phyloP scores from a whole-genome alignment of 2,113 vertebrate species.

The Acrocephalus arundinaceus region DNA sequence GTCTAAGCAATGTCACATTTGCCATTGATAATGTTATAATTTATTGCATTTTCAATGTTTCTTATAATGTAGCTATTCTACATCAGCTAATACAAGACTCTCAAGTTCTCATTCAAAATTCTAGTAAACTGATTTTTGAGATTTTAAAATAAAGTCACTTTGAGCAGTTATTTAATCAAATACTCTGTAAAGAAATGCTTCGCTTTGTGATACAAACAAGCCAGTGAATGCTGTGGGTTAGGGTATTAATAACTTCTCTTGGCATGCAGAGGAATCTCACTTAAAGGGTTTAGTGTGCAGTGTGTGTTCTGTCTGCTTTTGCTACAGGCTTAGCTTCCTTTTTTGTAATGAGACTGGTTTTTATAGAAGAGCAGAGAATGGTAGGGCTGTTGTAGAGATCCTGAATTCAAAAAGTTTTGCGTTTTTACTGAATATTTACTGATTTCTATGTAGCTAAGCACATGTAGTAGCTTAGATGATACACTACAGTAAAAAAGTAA shows the following conservation, averaged over 20 bases:
- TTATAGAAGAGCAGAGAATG: neutral
- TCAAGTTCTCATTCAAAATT: neutral
- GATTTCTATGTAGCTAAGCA: neutral
- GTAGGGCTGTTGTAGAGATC: neutral
- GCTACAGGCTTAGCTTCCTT: neutral
- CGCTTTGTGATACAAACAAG: neutral
- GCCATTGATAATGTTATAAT: neutral
- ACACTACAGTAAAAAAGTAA: neutral
- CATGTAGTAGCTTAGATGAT: neutral
- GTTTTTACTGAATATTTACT: neutral
- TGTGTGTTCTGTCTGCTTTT: neutral
- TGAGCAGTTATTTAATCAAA: neutral
- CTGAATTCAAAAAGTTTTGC: neutral
- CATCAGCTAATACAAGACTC: neutral
- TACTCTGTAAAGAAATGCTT: neutral
- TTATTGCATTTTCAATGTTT: neutral
- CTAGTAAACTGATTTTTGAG: neutral
- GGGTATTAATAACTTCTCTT: neutral
- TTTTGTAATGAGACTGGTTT: neutral
- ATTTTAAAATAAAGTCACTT: conserved; percentile 18
- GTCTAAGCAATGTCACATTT: neutral
- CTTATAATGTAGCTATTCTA: neutral
- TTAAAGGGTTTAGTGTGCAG: neutral
- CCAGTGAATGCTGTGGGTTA: neutral
- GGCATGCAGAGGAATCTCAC: neutral